Evolutionary conservation across 2,113 vertebrate genomes (phyloP), one percentile per base, ranked within the genome.

Genomic region (Axis porcinus): DNA sequence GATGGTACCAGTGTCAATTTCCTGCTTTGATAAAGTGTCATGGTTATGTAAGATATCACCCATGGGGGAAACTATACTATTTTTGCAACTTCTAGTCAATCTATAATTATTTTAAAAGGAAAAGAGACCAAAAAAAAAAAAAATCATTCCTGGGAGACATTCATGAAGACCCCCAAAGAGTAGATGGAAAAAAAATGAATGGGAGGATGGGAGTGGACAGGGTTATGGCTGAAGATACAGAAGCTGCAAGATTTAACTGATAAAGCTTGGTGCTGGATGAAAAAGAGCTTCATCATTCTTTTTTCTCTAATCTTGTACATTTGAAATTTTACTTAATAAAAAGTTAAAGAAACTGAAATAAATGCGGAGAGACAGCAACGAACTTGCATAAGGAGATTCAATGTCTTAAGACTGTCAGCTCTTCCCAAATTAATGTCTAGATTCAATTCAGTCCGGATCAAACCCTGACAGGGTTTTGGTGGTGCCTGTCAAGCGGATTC

Each of bases 51-150:
- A 78, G 40, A 25, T 7, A 7, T 19, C 62, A 12, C 54, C 54
- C 52, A 2, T 14, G 13, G 12, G 10, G 28, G n/a, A 28, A 62
- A 12, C 55, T 54, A 55, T 36, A 15, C 60, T 25, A 43, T 50
- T 82, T 95, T 67, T 82, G 47, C 60, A 82, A 86, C 70, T 89
- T 95, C 21, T 36, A 55, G 43, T 70, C n/a, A 9, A 21, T 50
- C 30, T 84, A 27, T 45, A 64, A 62, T 84, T 60, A 55, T 85
- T 88, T 43, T 11, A 14, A 70, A 88, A 97, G 33, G n/a, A 14
- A 70, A 91, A 62, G 6, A 88, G 64, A 82, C 54, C 5, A 36
- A 17, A 36, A 21, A 85, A 47, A 47, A 70, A 17, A 36, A 21
- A 76, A 25, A 7, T 7, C 36, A 6, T 30, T 33, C 33, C 5